Evolutionary conservation across 1,140 invertebrate species (phyloP).

Genomic region (Diorhabda sublineata): DNA sequence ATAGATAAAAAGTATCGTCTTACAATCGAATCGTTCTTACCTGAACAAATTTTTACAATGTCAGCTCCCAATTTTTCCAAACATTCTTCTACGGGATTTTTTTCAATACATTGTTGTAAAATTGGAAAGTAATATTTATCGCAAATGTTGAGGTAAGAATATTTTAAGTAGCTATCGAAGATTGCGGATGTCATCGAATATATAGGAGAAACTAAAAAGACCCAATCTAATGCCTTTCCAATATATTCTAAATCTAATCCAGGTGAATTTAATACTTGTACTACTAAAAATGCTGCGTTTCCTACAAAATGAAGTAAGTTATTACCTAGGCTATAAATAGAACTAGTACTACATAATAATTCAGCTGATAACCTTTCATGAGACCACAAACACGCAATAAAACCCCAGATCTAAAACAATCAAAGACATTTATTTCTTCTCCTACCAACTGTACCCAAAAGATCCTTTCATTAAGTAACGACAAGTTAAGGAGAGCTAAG

Average conservation of each 20-base stretch:
- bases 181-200: constrained; percentile 57
- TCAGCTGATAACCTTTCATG: too few relatives aligned
- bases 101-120: too few relatives aligned
- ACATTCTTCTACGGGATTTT: too few relatives aligned
- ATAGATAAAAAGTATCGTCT: too few relatives aligned
- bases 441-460: too few relatives aligned
- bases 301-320: constrained; percentile 45
- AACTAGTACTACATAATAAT: too few relatives aligned
- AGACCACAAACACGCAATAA: too few relatives aligned
- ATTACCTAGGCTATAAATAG: too few relatives aligned
- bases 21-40: neutral
- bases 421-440: too few relatives aligned
- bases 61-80: neutral
- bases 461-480: too few relatives aligned
- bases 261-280: constrained; percentile 60
- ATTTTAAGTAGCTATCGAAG: constrained; percentile 28
- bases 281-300: constrained; percentile 61
- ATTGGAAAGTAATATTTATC: neutral
- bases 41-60: neutral
- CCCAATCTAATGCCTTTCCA: constrained; percentile 57
- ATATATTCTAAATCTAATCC: constrained; percentile 54
- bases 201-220: constrained; percentile 67
- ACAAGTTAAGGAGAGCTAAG: too few relatives aligned
- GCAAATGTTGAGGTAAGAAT: constrained; percentile 26
- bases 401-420: too few relatives aligned